Evolutionary conservation across 2,797 vertebrate species (phyloP).

Genomic region (Acropternis orthonyx): DNA sequence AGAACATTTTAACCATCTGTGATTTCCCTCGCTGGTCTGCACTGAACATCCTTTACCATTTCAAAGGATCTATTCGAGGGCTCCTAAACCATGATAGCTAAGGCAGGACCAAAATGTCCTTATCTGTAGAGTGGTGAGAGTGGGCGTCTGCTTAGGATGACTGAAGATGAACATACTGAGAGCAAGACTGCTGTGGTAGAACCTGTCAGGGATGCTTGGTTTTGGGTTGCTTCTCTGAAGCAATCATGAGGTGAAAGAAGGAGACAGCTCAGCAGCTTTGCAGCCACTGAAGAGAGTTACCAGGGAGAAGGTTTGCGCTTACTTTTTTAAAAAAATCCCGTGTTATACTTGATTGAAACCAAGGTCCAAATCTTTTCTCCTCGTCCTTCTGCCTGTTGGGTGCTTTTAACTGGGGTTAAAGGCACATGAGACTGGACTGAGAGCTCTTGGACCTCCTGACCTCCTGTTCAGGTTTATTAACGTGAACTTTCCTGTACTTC

Average conservation of each 20-base stretch:
- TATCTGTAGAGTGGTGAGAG: background rate
- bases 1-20: background rate
- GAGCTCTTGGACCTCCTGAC: background rate
- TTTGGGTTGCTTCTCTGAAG: background rate
- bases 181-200: background rate
- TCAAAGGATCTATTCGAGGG: background rate
- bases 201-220: accelerated
- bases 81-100: background rate
- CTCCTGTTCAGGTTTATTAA: background rate
- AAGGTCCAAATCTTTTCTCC: background rate
- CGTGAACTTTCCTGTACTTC: accelerated
- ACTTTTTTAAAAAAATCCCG: background rate
- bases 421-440: background rate
- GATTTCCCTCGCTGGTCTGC: background rate
- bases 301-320: background rate
- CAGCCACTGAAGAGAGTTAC: background rate
- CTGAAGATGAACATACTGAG: background rate
- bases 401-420: background rate
- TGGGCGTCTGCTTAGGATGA: background rate
- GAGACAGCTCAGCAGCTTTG: background rate
- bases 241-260: background rate
- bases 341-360: background rate
- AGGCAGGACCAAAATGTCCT: background rate
- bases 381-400: background rate
- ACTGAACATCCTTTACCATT: background rate